These are phyloP conservation scores for Argyrosomus regius DNA, from an alignment of 2,797 vertebrate genomes.

Conservation along the genomic window DNA sequence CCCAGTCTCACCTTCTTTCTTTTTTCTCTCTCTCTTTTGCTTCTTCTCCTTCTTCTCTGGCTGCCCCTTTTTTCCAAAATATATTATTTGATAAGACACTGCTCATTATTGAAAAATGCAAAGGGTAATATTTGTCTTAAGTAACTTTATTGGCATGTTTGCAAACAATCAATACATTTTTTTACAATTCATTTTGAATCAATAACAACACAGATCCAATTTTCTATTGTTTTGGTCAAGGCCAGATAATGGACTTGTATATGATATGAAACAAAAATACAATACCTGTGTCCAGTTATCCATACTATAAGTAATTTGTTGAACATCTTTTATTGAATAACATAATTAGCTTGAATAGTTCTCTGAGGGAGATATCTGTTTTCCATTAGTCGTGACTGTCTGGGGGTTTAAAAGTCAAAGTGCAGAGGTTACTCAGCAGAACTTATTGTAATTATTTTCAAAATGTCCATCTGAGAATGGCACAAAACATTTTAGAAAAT, in stretches of 20 bases:
- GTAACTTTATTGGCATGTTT: conserved; percentile 70
- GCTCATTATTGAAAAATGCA: conserved; percentile 53
- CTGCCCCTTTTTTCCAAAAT: conserved; percentile 40
- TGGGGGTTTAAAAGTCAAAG: conserved; percentile 66
- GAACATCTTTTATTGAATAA: conserved; percentile 55
- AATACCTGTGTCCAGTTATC: conserved; percentile 59
- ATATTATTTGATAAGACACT: conserved; percentile 53
- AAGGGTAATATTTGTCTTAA: conserved; percentile 68
- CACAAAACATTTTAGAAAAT: conserved; percentile 19
- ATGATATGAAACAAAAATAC: conserved; percentile 58
- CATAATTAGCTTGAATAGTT: conserved; percentile 59
- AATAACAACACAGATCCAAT: conserved; percentile 60
- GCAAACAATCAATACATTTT: conserved; percentile 73
- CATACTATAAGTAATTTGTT: conserved; percentile 61
- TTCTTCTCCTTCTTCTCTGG: not conserved
- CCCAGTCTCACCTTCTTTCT: conserved; percentile 6
- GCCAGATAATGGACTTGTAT: conserved; percentile 58
- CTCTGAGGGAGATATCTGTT: conserved; percentile 54
- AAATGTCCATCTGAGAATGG: conserved; percentile 37
- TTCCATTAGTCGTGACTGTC: conserved; percentile 62
- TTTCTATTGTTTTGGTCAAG: conserved; percentile 66
- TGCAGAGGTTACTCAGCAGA: conserved; percentile 48
- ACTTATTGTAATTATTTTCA: conserved; percentile 16
- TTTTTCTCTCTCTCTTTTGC: not conserved
- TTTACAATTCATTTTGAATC: conserved; percentile 72